A percentile compares a stretch with the other conserved stretches of the same genome.
Conservation (phyloP, 2,113 vertebrate genomes). For the Paratilapia polleni region DNA sequence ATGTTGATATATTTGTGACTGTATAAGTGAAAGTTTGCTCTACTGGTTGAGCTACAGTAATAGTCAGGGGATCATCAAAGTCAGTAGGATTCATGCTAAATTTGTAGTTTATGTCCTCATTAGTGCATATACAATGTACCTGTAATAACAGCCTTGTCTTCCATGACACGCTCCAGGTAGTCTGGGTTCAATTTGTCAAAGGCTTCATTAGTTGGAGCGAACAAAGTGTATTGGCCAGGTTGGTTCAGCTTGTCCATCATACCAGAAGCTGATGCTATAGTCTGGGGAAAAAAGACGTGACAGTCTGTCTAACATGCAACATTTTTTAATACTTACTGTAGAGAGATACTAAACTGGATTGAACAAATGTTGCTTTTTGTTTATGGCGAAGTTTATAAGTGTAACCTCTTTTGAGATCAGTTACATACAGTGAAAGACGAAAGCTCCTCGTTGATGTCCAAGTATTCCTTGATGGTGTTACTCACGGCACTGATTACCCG, state of each 20-base stretch:
- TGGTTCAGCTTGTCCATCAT: constrained; percentile 83
- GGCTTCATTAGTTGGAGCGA: constrained; percentile 93
- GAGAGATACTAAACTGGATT: neutral
- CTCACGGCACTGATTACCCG: constrained; percentile 87
- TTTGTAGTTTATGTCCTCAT: neutral
- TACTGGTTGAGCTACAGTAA: neutral
- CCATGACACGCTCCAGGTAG: constrained; percentile 86
- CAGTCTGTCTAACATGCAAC: neutral
- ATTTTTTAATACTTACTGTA: neutral
- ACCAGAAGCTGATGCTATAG: constrained; percentile 80
- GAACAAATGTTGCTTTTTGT: neutral
- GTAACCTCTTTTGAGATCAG: neutral
- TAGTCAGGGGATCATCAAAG: neutral
- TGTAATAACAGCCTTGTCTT: constrained; percentile 86
- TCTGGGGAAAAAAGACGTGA: constrained; percentile 71
- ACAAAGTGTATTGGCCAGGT: constrained; percentile 92
- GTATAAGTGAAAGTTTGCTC: too few species aligned
- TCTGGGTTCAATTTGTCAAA: constrained; percentile 84
- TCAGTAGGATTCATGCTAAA: neutral
- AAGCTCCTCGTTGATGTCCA: constrained; percentile 86
- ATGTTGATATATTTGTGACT: neutral
- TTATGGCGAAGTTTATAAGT: neutral
- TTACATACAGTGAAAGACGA: constrained; percentile 85
- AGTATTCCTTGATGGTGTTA: constrained; percentile 86
- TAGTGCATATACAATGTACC: constrained; percentile 75